Evolutionary conservation across 2,888 invertebrate species (phyloP), one percentile per base, ranked within the genome.

Genomic region (Drosophila crucigera): DNA sequence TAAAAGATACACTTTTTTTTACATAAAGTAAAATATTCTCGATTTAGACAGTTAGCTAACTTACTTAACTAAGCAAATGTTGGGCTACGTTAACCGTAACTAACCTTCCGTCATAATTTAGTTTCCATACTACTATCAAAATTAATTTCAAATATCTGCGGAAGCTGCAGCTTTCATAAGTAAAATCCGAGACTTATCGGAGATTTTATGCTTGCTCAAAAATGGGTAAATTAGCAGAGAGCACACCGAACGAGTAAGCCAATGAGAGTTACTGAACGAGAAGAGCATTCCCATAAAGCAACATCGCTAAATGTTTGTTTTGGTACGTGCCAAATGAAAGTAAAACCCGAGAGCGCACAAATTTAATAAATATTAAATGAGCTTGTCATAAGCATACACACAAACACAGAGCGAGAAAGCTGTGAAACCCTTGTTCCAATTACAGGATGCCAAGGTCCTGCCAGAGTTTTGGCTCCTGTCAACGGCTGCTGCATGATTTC

Each of bases 321-420:
- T 76, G 81, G 72, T 80, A 85, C 84, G 84, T 84, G 89, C 81
- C 76, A 85, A 85, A 83, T 83, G 89, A 84, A 88, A 83, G 76
- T 78, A 80, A 88, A 85, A 75, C 76, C 70, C 68, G 47, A 68
- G 73, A 86, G 82, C 78, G 70, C 37, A 66, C 74, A 89, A 84
- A 84, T 86, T 84, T 84, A 89, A 84, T 84, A 84, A 84, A 84
- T 84, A 84, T 89, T 83, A 84, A 84, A 84, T 84, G 89, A 81
- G 86, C 70, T 85, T 85, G 81, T 83, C 84, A 85, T 81, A 78
- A 69, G 76, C 83, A 86, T 59, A 69, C 68, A 71, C 59, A 56
- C 52, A 63, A 10, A 41, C 54, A 70, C 14, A 28, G 6, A 28
- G 11, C 10, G 16, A 19, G 11, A n/a, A 30, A 41, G 58, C 37